phyloP scores from a whole-genome alignment of 2,888 invertebrate species.

The Eudemis profundana region DNA sequence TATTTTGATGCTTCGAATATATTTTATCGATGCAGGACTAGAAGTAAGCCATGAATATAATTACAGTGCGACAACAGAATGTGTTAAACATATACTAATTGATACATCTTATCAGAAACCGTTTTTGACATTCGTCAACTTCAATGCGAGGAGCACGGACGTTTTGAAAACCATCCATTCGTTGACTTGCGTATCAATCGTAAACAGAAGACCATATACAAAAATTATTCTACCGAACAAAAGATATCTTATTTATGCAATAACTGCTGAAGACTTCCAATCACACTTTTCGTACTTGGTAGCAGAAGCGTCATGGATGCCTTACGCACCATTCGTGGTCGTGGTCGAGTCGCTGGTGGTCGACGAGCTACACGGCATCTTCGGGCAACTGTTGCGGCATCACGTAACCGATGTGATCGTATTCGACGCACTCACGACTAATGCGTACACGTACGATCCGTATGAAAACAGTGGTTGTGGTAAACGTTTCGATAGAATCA shows the following conservation, averaged over 20 bases:
- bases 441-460: constrained; percentile 66
- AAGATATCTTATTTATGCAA: constrained; percentile 30
- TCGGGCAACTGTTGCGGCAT: constrained; percentile 55
- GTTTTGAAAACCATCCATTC: constrained; percentile 45
- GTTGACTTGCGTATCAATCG: constrained; percentile 24
- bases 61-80: not conserved
- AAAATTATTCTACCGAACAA: constrained; percentile 8
- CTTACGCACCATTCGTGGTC: constrained; percentile 57
- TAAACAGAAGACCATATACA: constrained; percentile 30
- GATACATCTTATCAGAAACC: constrained; percentile 6
- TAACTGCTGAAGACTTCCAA: constrained; percentile 11
- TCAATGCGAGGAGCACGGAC: constrained; percentile 21
- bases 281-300: constrained; percentile 43
- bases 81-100: constrained; percentile 19
- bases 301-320: constrained; percentile 59
- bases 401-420: constrained; percentile 60
- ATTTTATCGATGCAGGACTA: not conserved
- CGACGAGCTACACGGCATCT: constrained; percentile 52
- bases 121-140: constrained; percentile 46
- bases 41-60: not conserved
- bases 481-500: constrained; percentile 57
- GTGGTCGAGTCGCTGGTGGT: constrained; percentile 51
- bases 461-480: constrained; percentile 68
- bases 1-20: not conserved
- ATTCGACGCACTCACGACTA: constrained; percentile 53